A percentile compares a stretch with the other conserved stretches of the same genome.
phyloP scores from a whole-genome alignment of 2,888 invertebrate genomes.

The Chironomus riparius region DNA sequence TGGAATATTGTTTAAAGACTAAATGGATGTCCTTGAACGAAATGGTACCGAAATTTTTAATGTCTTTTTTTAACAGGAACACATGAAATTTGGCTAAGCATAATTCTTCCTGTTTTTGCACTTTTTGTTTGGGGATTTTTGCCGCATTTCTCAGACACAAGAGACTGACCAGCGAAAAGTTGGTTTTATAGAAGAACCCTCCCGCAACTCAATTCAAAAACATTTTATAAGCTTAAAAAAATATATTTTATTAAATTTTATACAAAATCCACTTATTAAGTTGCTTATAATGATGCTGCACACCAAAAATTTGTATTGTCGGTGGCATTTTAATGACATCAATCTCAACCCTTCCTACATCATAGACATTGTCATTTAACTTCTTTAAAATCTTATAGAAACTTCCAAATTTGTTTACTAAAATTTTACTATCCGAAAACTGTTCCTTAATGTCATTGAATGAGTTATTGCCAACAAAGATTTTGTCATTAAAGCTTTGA shows the following conservation, averaged over 20 bases:
- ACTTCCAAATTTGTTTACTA: not conserved
- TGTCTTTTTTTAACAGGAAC: too few species aligned
- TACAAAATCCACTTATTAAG: slow-evolving; percentile 3
- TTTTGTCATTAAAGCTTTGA: not conserved
- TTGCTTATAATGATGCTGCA: not conserved
- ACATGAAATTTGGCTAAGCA: too few species aligned
- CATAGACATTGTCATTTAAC: not conserved
- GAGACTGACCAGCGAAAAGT: too few species aligned
- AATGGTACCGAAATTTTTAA: too few species aligned
- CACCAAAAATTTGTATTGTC: not conserved
- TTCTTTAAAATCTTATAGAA: not conserved
- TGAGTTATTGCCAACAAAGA: slow-evolving; percentile 3
- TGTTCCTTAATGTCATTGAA: not conserved
- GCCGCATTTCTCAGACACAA: too few species aligned
- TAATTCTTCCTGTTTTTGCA: too few species aligned
- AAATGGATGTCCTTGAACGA: too few species aligned
- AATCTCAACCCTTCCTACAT: not conserved
- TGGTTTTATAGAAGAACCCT: too few species aligned
- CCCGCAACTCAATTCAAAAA: too few species aligned
- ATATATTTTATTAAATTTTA: not conserved
- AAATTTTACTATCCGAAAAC: not conserved
- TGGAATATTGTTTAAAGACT: too few species aligned
- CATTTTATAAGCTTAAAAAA: not conserved
- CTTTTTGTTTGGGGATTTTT: too few species aligned
- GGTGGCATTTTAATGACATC: not conserved